These are phyloP conservation scores for Pinna nobilis DNA, from an alignment of 1,140 invertebrate genomes.

Conservation along the genomic window DNA sequence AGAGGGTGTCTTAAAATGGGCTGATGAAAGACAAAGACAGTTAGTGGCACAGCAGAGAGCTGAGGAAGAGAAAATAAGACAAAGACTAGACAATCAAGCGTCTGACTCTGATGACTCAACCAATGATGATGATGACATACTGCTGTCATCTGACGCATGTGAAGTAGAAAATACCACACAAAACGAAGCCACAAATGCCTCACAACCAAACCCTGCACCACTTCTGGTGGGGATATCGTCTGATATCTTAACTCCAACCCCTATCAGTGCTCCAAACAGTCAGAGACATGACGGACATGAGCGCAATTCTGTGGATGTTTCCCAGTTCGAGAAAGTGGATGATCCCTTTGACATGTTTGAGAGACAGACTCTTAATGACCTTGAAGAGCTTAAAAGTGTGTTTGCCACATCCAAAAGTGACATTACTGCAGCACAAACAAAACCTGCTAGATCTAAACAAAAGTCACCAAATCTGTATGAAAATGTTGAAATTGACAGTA, in stretches of 20 bases:
- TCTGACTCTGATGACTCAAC: slow-evolving; percentile 18
- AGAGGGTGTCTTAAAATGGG: slow-evolving; percentile 44
- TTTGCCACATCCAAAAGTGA: slow-evolving; percentile 27
- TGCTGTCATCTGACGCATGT: not conserved
- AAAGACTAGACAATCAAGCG: not conserved
- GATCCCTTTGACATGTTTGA: slow-evolving; percentile 46
- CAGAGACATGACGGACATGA: not conserved
- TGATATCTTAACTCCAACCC: slow-evolving; percentile 34
- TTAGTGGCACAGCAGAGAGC: slow-evolving; percentile 16
- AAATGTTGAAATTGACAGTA: slow-evolving; percentile 5
- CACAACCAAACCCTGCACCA: slow-evolving; percentile 8
- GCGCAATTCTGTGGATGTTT: slow-evolving; percentile 35
- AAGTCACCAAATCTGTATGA: not conserved
- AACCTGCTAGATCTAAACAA: not conserved
- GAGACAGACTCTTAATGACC: slow-evolving; percentile 37
- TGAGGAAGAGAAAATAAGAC: slow-evolving; percentile 12
- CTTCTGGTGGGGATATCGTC: not conserved
- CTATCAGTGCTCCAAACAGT: slow-evolving; percentile 8
- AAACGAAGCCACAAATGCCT: not conserved
- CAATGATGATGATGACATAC: slow-evolving; percentile 25
- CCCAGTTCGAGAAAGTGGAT: slow-evolving; percentile 40
- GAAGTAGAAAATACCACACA: not conserved
- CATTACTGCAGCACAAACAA: not conserved
- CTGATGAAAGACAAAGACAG: slow-evolving; percentile 34
- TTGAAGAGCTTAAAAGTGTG: slow-evolving; percentile 41